Conservation (phyloP, 2,888 invertebrate genomes). For the Selenia dentaria region DNA sequence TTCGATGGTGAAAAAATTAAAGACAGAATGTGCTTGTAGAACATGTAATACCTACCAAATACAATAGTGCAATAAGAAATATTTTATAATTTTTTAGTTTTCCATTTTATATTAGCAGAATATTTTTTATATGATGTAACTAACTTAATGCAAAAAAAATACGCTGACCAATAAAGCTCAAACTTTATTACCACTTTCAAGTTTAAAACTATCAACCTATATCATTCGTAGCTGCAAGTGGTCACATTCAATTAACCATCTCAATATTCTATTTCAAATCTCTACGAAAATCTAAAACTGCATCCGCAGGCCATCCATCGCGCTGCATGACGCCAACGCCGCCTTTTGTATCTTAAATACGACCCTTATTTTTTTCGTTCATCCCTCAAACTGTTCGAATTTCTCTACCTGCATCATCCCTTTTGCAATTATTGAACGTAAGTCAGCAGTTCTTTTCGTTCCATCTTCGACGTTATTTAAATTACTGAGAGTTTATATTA, state of each 20-base stretch:
- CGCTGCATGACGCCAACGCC: conserved; percentile 80
- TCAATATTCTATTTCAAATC: conserved; percentile 68
- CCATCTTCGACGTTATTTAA: conserved; percentile 41
- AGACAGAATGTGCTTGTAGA: too few relatives aligned
- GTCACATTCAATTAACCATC: conserved; percentile 75
- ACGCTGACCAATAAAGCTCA: conserved; percentile 18
- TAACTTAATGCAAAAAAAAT: conserved; percentile 1
- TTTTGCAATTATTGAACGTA: conserved; percentile 33
- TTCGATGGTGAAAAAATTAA: too few relatives aligned
- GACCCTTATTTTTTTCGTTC: conserved; percentile 78
- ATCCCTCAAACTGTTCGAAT: conserved; percentile 81
- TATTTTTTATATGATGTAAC: too few relatives aligned
- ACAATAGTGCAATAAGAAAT: too few relatives aligned
- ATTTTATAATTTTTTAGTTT: too few relatives aligned
- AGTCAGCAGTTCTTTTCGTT: conserved; percentile 11
- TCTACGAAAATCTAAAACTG: conserved; percentile 73
- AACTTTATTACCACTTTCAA: conserved; percentile 31
- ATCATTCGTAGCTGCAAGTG: conserved; percentile 56
- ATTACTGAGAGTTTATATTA: conserved; percentile 32
- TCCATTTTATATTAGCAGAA: too few relatives aligned
- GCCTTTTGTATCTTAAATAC: conserved; percentile 75
- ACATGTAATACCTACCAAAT: too few relatives aligned
- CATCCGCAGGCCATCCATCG: conserved; percentile 78
- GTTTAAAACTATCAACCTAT: conserved; percentile 33
- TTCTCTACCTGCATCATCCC: conserved; percentile 77